Conservation (phyloP, 2,888 invertebrate genomes). For the Polymixis flavicincta region DNA sequence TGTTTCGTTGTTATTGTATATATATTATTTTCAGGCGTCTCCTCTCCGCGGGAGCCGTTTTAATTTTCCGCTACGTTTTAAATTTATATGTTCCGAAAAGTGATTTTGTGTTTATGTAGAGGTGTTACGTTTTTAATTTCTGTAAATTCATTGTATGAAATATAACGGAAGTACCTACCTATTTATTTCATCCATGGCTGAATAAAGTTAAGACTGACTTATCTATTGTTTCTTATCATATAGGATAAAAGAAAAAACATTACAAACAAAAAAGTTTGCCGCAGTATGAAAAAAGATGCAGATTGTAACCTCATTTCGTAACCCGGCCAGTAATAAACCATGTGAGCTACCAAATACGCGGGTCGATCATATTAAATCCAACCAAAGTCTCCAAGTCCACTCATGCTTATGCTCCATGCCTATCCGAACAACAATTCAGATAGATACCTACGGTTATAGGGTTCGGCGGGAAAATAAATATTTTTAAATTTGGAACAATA, state of each 20-base stretch:
- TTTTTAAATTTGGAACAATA: conserved; percentile 90
- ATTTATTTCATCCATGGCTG: background rate
- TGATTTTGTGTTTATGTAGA: conserved; percentile 46
- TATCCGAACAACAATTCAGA: conserved; percentile 72
- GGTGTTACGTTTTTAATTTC: conserved; percentile 30
- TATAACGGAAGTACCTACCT: too few relatives aligned
- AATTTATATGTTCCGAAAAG: conserved; percentile 75
- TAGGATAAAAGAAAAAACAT: background rate
- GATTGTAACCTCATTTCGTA: conserved; percentile 32
- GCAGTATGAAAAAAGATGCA: conserved; percentile 20
- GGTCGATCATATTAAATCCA: conserved; percentile 77
- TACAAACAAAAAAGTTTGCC: conserved; percentile 20
- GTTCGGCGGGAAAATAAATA: conserved; percentile 82
- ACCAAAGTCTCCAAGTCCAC: conserved; percentile 77
- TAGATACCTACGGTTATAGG: conserved; percentile 71
- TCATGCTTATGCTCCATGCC: too few relatives aligned
- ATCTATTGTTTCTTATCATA: background rate
- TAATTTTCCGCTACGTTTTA: conserved; percentile 82
- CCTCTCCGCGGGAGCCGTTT: conserved; percentile 76
- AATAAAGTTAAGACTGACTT: too few relatives aligned
- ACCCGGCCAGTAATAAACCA: conserved; percentile 38
- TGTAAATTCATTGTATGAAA: conserved; percentile 16
- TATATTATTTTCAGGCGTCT: conserved; percentile 73
- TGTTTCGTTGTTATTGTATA: conserved; percentile 74
- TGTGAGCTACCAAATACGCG: conserved; percentile 67